phyloP scores from a whole-genome alignment of 2,797 vertebrate genomes.

The Sciaenops ocellatus region DNA sequence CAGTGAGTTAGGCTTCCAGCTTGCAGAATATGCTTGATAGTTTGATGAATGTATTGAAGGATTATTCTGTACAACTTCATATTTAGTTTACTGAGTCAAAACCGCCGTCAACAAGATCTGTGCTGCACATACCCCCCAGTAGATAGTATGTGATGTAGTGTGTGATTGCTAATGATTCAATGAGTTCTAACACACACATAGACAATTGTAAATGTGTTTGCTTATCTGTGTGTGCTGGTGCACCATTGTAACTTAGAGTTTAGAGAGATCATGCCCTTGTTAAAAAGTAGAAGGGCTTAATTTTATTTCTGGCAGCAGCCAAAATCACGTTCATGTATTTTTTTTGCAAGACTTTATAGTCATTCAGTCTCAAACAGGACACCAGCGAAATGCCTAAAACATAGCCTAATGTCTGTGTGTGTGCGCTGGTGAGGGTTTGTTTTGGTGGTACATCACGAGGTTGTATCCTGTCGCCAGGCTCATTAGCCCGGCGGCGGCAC shows the following conservation, averaged over 20 bases:
- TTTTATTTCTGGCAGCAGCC: neutral
- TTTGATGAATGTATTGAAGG: slow-evolving; percentile 32
- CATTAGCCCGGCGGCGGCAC: slow-evolving; percentile 77
- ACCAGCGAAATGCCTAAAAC: slow-evolving; percentile 39
- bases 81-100: slow-evolving; percentile 17
- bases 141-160: neutral
- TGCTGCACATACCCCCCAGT: neutral
- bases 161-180: neutral
- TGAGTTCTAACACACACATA: neutral
- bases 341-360: no score
- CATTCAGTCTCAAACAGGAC: slow-evolving; percentile 14
- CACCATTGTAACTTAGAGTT: neutral
- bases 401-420: slow-evolving; percentile 20
- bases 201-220: slow-evolving; percentile 2
- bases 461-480: slow-evolving; percentile 82
- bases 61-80: slow-evolving; percentile 25
- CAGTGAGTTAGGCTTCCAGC: slow-evolving; percentile 19
- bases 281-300: neutral
- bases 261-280: slow-evolving; percentile 9
- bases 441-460: slow-evolving; percentile 72
- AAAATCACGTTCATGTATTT: neutral
- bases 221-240: neutral
- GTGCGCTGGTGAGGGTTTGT: slow-evolving; percentile 44
- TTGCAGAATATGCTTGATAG: slow-evolving; percentile 35
- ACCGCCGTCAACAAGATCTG: slow-evolving; percentile 5